A percentile compares a stretch with the other conserved stretches of the same genome.
Conservation (phyloP, 2,797 vertebrate species). For the Sylvia borin region DNA sequence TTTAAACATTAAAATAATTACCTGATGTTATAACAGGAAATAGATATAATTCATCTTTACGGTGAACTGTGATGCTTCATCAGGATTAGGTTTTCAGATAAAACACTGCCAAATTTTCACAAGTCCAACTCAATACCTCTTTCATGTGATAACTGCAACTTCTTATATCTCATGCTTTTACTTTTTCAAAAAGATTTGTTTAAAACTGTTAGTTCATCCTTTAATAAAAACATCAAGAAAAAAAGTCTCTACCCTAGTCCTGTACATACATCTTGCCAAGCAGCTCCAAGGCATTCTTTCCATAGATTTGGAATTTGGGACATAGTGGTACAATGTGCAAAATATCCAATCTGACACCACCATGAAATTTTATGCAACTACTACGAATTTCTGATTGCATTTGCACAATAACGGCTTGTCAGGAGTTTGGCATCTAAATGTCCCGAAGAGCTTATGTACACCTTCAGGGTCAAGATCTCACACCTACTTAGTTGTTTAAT, state of each 20-base stretch:
- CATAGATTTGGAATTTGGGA: neutral
- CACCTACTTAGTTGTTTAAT: neutral
- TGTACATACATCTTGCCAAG: neutral
- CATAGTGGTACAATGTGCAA: neutral
- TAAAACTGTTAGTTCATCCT: neutral
- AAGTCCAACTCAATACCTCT: neutral
- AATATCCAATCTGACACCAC: neutral
- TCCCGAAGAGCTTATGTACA: neutral
- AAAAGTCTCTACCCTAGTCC: neutral
- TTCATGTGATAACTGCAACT: neutral
- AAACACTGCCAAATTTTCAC: neutral
- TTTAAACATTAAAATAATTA: neutral
- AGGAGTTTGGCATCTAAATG: neutral
- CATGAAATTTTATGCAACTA: neutral
- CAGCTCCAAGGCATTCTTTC: neutral
- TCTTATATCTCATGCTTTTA: neutral
- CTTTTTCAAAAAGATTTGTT: neutral
- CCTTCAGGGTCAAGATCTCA: neutral
- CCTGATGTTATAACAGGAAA: neutral
- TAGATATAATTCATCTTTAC: neutral
- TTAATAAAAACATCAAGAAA: neutral
- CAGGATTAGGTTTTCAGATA: neutral
- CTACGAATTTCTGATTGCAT: neutral
- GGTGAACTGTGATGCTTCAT: neutral
- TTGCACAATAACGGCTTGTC: neutral